Conservation (phyloP, 2,888 invertebrate genomes). For the Halictus quadricinctus region DNA sequence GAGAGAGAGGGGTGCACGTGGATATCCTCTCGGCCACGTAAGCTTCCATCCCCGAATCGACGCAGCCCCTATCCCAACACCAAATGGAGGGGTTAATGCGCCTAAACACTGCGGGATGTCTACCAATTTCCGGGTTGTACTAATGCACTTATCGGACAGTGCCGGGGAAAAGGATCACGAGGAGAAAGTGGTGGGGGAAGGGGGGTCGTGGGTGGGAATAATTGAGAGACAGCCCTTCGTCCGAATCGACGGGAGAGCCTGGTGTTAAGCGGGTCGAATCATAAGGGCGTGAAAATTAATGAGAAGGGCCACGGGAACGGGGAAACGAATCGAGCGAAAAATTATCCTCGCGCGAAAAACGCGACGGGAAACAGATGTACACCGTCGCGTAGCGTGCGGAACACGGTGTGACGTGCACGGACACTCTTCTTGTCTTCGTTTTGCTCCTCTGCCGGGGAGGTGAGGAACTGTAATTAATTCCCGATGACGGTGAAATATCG, state of each 20-base stretch:
- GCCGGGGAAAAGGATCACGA: conserved; percentile 37
- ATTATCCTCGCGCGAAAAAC: conserved; percentile 34
- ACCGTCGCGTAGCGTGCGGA: not conserved
- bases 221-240: conserved; percentile 62
- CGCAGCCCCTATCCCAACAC: conserved; percentile 37
- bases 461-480: conserved; percentile 20
- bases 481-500: not conserved
- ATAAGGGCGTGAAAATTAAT: conserved; percentile 53
- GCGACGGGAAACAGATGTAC: not conserved
- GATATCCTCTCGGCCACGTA: conserved; percentile 44
- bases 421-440: not conserved
- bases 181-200: not conserved
- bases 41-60: conserved; percentile 29
- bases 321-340: conserved; percentile 49
- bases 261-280: conserved; percentile 58
- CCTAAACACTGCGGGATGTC: conserved; percentile 70
- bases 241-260: conserved; percentile 30
- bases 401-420: not conserved
- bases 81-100: conserved; percentile 68
- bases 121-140: conserved; percentile 73
- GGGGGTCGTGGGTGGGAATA: conserved; percentile 53
- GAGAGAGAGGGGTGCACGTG: conserved; percentile 46
- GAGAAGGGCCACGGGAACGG: conserved; percentile 28
- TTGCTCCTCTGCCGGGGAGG: not conserved
- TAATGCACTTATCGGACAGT: conserved; percentile 66